These are phyloP conservation scores for Gallinago paraguaiae DNA, from an alignment of 2,113 vertebrate genomes.

Conservation along the genomic window DNA sequence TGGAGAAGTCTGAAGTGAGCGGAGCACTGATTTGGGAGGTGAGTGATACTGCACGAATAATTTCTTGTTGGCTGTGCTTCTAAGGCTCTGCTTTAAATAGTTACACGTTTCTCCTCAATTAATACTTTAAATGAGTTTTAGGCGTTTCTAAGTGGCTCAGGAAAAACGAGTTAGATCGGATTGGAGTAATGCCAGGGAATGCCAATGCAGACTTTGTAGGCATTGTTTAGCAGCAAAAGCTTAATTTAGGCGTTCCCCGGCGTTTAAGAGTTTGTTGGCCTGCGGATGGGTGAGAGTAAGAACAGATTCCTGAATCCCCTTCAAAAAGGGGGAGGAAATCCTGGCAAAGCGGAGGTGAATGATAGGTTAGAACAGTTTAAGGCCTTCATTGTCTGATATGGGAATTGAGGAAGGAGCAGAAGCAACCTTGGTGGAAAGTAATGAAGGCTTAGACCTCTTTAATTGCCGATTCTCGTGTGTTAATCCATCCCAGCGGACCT, in stretches of 20 bases:
- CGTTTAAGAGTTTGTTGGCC: accelerated
- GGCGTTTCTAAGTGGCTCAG: accelerated
- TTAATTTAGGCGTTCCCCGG: accelerated
- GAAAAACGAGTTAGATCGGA: accelerated
- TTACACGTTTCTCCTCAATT: accelerated
- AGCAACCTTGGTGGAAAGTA: accelerated
- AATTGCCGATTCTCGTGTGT: accelerated
- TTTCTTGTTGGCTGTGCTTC: accelerated
- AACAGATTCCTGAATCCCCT: accelerated
- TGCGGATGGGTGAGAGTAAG: accelerated
- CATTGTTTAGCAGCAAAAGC: accelerated
- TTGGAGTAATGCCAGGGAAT: not conserved
- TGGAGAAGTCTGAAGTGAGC: accelerated
- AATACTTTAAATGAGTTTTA: accelerated
- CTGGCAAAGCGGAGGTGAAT: accelerated
- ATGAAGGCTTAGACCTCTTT: accelerated
- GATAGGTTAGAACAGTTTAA: accelerated
- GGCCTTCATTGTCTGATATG: accelerated
- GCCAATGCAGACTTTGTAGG: accelerated
- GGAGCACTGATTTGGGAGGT: not conserved
- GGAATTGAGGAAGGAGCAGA: accelerated
- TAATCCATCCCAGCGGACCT: accelerated
- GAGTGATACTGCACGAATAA: accelerated
- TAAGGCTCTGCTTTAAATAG: too few relatives aligned
- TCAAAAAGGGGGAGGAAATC: accelerated